A percentile compares a stretch with the other conserved stretches of the same genome.
Conservation (phyloP, 2,888 invertebrate genomes). For the Labia minor region DNA sequence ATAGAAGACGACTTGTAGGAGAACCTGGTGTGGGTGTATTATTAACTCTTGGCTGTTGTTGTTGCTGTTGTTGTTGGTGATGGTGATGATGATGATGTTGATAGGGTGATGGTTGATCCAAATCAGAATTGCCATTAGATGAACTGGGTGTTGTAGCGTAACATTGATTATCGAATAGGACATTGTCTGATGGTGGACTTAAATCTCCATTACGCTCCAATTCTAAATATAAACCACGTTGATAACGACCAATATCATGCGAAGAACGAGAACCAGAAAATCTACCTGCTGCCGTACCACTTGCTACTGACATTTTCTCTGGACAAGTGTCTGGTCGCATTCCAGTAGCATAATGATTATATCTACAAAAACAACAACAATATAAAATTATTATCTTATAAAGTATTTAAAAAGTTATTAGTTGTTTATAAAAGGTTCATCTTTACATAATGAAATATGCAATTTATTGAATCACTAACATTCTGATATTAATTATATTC, state of each 20-base stretch:
- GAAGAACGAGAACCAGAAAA: constrained; percentile 53
- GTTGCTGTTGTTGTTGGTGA: constrained; percentile 51
- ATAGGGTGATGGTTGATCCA: constrained; percentile 51
- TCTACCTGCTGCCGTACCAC: constrained; percentile 25
- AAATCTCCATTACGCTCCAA: constrained; percentile 58
- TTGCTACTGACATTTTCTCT: constrained; percentile 7
- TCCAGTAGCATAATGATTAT: constrained; percentile 46
- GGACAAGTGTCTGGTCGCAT: constrained; percentile 17
- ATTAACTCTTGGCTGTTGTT: constrained; percentile 49
- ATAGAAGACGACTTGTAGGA: constrained; percentile 69
- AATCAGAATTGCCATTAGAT: constrained; percentile 83
- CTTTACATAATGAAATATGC: too few species aligned
- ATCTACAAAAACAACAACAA: constrained; percentile 16
- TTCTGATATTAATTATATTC: too few species aligned
- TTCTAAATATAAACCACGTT: constrained; percentile 61
- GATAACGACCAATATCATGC: constrained; percentile 55
- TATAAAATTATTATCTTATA: neutral
- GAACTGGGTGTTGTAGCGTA: constrained; percentile 91
- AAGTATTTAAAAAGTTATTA: neutral
- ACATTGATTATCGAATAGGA: constrained; percentile 89
- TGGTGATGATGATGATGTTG: constrained; percentile 24
- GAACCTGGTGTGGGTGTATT: constrained; percentile 65
- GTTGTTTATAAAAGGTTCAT: neutral
- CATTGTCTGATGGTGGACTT: constrained; percentile 86
- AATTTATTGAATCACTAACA: too few species aligned